phyloP scores from a whole-genome alignment of 2,797 vertebrate species.

The Premnoplex brunnescens region DNA sequence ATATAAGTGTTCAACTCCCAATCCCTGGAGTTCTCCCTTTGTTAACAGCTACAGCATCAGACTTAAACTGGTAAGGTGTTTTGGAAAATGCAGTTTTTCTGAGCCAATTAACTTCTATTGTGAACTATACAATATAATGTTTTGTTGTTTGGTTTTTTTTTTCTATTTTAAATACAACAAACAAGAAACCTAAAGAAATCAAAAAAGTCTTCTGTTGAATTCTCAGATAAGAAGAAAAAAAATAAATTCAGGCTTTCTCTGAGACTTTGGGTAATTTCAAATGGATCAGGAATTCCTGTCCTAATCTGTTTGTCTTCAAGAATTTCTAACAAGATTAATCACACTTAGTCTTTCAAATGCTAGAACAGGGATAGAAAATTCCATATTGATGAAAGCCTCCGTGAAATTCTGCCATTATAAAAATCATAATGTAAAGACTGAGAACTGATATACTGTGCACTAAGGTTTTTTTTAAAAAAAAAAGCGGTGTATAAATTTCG shows the following conservation, averaged over 20 bases:
- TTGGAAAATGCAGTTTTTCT: constrained; percentile 17
- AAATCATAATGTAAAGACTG: background rate
- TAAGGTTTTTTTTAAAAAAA: background rate
- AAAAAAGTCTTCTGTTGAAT: background rate
- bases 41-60: background rate
- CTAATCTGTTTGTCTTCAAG: background rate
- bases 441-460: background rate
- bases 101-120: background rate
- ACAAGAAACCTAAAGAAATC: background rate
- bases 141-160: background rate
- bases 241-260: background rate
- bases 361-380: background rate
- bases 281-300: background rate
- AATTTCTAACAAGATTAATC: background rate
- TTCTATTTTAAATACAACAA: background rate
- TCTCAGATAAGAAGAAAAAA: background rate
- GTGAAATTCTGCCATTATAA: background rate
- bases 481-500: background rate
- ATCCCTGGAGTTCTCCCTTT: constrained; percentile 17
- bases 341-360: background rate
- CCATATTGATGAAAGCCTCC: background rate
- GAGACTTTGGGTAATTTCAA: background rate
- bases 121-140: background rate
- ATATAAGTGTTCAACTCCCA: constrained; percentile 26
- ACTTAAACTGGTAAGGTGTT: background rate